phyloP scores from a whole-genome alignment of 2,888 invertebrate genomes.

The Caenorhabditis sp. region DNA sequence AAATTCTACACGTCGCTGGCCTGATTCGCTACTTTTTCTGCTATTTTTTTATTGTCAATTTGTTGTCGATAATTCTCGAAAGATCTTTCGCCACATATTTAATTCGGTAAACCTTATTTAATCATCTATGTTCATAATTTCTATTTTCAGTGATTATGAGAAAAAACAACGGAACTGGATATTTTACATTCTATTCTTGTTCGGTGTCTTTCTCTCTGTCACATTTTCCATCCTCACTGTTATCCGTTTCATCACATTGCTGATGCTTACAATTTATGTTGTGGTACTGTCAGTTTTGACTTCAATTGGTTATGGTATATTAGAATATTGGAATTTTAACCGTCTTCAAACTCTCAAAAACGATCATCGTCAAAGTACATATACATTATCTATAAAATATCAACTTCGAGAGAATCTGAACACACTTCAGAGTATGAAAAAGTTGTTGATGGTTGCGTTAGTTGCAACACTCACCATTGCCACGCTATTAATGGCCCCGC shows the following conservation, averaged over 20 bases:
- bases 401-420: slow-evolving; percentile 10
- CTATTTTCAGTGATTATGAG: background rate
- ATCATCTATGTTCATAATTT: too few relatives aligned
- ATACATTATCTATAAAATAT: slow-evolving; percentile 10
- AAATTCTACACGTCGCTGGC: background rate
- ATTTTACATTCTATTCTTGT: background rate
- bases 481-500: background rate
- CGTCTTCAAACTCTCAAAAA: background rate
- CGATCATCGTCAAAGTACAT: background rate
- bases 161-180: background rate
- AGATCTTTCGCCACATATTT: background rate
- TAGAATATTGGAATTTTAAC: background rate
- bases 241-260: background rate
- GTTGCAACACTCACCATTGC: background rate
- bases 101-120: background rate
- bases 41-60: background rate
- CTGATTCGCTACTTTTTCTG: background rate
- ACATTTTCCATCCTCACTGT: background rate
- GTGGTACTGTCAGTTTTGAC: background rate
- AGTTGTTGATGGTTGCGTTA: background rate
- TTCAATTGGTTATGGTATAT: background rate
- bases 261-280: background rate
- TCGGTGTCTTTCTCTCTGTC: background rate
- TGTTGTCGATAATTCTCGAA: background rate
- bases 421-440: slow-evolving; percentile 3